A percentile compares a stretch with the other conserved stretches of the same genome.
Conservation (phyloP, 1,140 invertebrate species). For the Centruroides sculpturatus region DNA sequence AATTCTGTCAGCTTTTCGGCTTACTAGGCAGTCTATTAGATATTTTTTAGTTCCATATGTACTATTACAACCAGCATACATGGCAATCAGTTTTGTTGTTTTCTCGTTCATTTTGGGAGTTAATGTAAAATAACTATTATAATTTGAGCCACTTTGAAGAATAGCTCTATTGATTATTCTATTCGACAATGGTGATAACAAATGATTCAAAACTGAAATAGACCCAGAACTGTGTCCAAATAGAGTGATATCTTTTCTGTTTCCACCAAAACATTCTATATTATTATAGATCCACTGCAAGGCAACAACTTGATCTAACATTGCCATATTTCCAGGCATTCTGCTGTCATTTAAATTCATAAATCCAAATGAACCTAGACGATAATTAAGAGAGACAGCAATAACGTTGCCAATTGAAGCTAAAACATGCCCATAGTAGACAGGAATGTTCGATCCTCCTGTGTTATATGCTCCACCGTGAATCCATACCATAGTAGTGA, state of each 20-base stretch:
- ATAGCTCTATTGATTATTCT: constrained; percentile 26
- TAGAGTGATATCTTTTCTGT: constrained; percentile 30
- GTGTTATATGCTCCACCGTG: constrained; percentile 20
- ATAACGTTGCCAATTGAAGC: constrained; percentile 23
- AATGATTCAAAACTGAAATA: constrained; percentile 24
- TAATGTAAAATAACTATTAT: neutral
- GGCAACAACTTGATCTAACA: constrained; percentile 32
- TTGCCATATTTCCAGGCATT: constrained; percentile 20
- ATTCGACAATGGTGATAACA: constrained; percentile 24
- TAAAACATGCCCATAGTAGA: constrained; percentile 25
- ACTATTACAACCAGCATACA: neutral
- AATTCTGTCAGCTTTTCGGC: neutral
- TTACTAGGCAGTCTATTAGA: neutral
- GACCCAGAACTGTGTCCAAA: constrained; percentile 34
- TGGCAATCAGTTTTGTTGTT: neutral
- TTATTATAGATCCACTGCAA: constrained; percentile 27
- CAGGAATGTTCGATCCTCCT: constrained; percentile 33
- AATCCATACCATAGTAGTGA: constrained; percentile 19
- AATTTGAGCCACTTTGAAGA: constrained; percentile 20
- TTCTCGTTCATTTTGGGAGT: neutral
- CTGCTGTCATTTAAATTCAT: constrained; percentile 21
- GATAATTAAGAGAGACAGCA: constrained; percentile 29
- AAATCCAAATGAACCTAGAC: constrained; percentile 21
- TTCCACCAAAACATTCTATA: constrained; percentile 27
- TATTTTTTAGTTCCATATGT: neutral